These are phyloP conservation scores for Umimayanthus kanabou DNA, from an alignment of 92 coral and sea anemone species.

Conservation along the genomic window DNA sequence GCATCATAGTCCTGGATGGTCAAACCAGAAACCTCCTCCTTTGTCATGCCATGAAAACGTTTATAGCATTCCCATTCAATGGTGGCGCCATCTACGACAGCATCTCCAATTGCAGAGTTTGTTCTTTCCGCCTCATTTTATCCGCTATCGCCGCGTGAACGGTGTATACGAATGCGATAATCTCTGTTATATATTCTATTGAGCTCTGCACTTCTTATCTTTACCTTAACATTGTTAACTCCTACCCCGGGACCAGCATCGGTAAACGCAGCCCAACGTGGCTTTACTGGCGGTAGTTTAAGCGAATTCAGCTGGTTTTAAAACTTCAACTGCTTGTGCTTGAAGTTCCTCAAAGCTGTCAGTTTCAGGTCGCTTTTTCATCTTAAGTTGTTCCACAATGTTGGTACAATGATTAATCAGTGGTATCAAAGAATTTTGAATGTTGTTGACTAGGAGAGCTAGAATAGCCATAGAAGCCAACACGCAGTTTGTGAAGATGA, in stretches of 20 bases:
- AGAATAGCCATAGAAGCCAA: too few relatives aligned
- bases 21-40: conserved; percentile 3
- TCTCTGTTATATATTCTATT: not conserved
- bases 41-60: conserved; percentile 3
- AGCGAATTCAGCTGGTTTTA: conserved; percentile 18
- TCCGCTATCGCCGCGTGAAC: conserved; percentile 11
- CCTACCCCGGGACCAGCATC: conserved; percentile 41
- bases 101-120: conserved; percentile 36
- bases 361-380: conserved; percentile 40
- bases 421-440: conserved; percentile 37
- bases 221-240: not conserved
- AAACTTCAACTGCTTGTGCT: conserved; percentile 16
- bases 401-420: conserved; percentile 30
- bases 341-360: conserved; percentile 44
- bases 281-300: conserved; percentile 29
- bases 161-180: not conserved
- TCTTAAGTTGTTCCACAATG: conserved; percentile 45
- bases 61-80: conserved; percentile 30
- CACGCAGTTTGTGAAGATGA: not conserved
- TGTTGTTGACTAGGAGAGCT: conserved; percentile 20
- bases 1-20: not conserved
- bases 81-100: conserved; percentile 37
- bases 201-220: not conserved
- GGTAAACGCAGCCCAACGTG: conserved; percentile 27
- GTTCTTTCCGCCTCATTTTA: not conserved